A percentile compares a stretch with the other conserved stretches of the same genome.
Conservation (phyloP, 2,797 vertebrate species). For the Syndactyla subalaris region DNA sequence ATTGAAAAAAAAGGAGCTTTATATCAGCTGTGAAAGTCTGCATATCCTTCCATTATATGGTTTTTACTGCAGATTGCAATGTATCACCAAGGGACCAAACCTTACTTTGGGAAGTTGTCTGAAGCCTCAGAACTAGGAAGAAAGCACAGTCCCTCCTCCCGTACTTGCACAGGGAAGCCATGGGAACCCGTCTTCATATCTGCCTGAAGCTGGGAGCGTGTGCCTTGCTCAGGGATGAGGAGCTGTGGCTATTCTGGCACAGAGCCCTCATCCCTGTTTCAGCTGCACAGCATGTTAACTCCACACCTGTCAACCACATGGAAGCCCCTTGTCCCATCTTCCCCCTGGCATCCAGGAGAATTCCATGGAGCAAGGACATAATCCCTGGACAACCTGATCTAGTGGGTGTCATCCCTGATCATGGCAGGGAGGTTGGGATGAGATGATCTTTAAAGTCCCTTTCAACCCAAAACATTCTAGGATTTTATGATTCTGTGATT, state of each 20-base stretch:
- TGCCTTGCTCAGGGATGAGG: not conserved
- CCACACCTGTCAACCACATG: accelerated
- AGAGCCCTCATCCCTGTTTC: not conserved
- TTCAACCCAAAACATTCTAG: not conserved
- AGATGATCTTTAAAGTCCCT: not conserved
- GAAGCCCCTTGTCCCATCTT: too few species aligned
- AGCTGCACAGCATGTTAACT: accelerated
- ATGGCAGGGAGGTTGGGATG: not conserved
- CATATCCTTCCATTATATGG: not conserved
- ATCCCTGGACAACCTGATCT: not conserved
- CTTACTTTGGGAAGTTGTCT: not conserved
- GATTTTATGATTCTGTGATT: not conserved
- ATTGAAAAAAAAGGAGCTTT: not conserved
- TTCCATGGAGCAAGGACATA: not conserved
- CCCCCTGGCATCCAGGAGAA: accelerated
- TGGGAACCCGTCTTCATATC: not conserved
- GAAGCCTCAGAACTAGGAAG: not conserved
- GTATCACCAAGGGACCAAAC: not conserved
- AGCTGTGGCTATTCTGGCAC: accelerated
- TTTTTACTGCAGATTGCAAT: not conserved
- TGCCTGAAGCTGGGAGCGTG: not conserved
- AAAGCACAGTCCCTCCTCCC: not conserved
- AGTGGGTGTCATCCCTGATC: not conserved
- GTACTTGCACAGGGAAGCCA: accelerated
- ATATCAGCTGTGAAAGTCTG: not conserved